These are phyloP conservation scores for Diadema setosum DNA, from an alignment of 35 echinoderm and acorn worm species.

Conservation along the genomic window DNA sequence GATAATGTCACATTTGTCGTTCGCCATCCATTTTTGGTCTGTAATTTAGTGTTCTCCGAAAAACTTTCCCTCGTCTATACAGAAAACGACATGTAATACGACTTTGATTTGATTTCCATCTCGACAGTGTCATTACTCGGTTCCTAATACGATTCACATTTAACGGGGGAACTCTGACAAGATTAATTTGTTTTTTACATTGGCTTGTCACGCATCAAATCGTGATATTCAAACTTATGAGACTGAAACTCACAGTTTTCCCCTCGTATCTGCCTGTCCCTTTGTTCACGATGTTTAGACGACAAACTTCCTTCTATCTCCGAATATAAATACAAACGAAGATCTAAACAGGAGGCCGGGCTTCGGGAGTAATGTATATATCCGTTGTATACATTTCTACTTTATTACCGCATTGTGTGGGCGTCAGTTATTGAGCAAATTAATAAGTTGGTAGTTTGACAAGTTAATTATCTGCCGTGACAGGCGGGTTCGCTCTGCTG, in stretches of 20 bases:
- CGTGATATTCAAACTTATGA: background rate
- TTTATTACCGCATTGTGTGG: background rate
- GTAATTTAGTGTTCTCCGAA: too few species aligned
- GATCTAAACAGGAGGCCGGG: too few species aligned
- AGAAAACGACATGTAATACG: too few species aligned
- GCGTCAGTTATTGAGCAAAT: background rate
- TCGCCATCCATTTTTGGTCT: too few species aligned
- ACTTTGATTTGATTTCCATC: too few species aligned
- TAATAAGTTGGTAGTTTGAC: conserved; percentile 16
- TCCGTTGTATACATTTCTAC: background rate
- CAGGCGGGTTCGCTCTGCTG: background rate
- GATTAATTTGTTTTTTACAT: background rate
- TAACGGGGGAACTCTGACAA: background rate
- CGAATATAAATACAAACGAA: conserved; percentile 8
- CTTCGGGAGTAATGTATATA: conserved; percentile 5
- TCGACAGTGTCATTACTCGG: too few species aligned
- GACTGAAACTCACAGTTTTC: background rate
- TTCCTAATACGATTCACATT: too few species aligned
- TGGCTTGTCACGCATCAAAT: background rate
- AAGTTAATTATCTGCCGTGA: conserved; percentile 16
- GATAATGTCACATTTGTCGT: too few species aligned
- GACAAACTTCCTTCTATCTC: background rate
- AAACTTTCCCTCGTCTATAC: too few species aligned
- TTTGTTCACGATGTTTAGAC: background rate
- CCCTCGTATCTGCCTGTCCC: background rate